A percentile compares a stretch with the other conserved stretches of the same genome.
Conservation (phyloP, 2,113 vertebrate genomes). For the Heteronetta atricapilla region DNA sequence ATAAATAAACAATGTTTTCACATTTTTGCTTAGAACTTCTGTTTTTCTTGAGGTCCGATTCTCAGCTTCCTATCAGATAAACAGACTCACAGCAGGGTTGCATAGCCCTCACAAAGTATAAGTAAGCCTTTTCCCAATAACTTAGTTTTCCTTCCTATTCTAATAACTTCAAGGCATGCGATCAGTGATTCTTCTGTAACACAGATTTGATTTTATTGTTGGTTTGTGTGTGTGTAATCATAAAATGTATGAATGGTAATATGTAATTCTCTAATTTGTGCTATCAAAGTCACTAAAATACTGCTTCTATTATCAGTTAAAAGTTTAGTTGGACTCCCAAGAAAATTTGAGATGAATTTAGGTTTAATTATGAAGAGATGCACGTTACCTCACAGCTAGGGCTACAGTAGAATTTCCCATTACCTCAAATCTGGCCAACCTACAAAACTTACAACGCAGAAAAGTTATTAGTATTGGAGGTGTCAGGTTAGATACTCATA, state of each 20-base stretch:
- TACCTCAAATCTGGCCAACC: neutral
- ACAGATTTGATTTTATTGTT: neutral
- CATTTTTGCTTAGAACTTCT: neutral
- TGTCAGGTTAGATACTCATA: neutral
- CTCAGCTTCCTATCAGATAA: neutral
- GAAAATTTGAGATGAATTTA: neutral
- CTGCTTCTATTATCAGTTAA: neutral
- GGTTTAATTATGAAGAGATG: neutral
- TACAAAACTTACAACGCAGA: neutral
- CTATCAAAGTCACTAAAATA: neutral
- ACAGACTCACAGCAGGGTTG: neutral
- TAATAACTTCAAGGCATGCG: neutral
- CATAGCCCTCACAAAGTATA: neutral
- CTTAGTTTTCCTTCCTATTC: neutral
- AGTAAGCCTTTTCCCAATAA: neutral
- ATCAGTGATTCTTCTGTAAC: neutral
- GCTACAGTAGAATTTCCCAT: neutral
- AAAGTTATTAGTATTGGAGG: neutral
- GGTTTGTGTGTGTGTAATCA: neutral
- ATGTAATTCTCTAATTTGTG: neutral
- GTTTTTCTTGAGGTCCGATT: neutral
- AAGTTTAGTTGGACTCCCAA: neutral
- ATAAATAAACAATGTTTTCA: neutral
- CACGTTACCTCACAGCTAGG: neutral
- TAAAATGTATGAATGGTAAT: neutral